phyloP scores from a whole-genome alignment of 2,797 vertebrate genomes.

The Cyclopterus lumpus region DNA sequence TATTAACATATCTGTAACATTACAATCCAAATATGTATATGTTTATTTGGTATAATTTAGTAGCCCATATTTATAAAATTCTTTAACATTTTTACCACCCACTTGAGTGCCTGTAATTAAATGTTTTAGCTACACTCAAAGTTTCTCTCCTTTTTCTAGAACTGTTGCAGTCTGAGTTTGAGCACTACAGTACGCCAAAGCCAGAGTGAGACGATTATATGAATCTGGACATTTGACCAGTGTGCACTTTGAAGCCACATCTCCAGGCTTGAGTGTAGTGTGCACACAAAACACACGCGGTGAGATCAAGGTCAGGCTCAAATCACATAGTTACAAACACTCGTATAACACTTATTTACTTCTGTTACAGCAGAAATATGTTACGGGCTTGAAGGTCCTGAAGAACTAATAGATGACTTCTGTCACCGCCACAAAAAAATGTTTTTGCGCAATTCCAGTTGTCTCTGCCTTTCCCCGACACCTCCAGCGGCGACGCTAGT shows the following conservation, averaged over 20 bases:
- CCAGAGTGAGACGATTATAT: slow-evolving; percentile 17
- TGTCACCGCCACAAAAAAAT: slow-evolving; percentile 37
- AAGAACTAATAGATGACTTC: slow-evolving; percentile 40
- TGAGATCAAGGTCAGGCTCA: slow-evolving; percentile 45
- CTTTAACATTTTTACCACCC: not conserved
- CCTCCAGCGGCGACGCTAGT: slow-evolving; percentile 46
- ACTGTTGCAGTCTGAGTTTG: not conserved
- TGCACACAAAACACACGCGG: slow-evolving; percentile 35
- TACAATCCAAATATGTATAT: not conserved
- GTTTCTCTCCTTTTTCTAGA: too few relatives aligned
- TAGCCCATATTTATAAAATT: not conserved
- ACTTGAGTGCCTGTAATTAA: not conserved
- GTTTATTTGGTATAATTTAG: not conserved
- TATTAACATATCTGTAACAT: too few relatives aligned
- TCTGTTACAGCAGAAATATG: slow-evolving; percentile 31
- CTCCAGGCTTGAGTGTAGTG: slow-evolving; percentile 42
- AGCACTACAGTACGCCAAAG: slow-evolving; percentile 3
- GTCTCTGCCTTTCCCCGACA: slow-evolving; percentile 35
- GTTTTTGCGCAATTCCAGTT: slow-evolving; percentile 40
- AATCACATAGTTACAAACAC: slow-evolving; percentile 44
- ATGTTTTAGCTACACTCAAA: not conserved
- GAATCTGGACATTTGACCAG: slow-evolving; percentile 43
- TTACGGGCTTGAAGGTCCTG: slow-evolving; percentile 19
- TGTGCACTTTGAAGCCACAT: slow-evolving; percentile 28
- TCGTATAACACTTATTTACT: slow-evolving; percentile 25